Base-by-base conservation (phyloP, 2,888 invertebrate species). In the Salticus scenicus region DNA sequence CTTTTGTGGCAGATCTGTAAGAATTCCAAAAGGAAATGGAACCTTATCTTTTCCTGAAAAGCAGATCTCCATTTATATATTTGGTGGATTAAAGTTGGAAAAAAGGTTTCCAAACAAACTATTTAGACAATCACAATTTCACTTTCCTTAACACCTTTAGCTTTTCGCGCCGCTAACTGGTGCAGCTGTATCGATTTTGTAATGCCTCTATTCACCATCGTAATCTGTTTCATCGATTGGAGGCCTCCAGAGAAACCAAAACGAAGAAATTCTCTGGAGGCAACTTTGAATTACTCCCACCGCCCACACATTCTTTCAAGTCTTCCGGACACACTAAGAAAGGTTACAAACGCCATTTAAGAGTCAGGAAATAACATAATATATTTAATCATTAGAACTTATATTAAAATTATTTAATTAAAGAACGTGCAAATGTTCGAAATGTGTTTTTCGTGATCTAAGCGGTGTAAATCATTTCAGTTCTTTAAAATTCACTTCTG, bases 131-230 rank as follows among this genome's bases (percentile, higher is more conserved):
- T 57, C 57, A 24, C 57, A 4, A 57, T 57, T 57, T 1, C 57
- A 57, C 24, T 57, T 57, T 57, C 57, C 57, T 24, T 57, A 57
- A 57, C 57, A 57, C 57, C 57, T n/a, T n/a, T 57, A 57, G 57
- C 24, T 24, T 17, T 24, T 57, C 57, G 24, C 20, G 57, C 57
- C 57, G 57, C 57, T 24, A 57, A 57, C 57, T 12, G 57, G 24
- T 57, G 57, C 57, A 57, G 57, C 17, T 57, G 57, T 57, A 57
- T 57, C 57, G 57, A 57, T 57, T 57, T 57, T 57, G 24, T 12
- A 24, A 8, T 24, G 57, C 57, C 57, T n/a, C 57, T 57, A 20
- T 57, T 57, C 57, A 24, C 5, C 24, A 57, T 57, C 57, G 57
- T 57, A 20, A 57, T 57, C 57, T 57, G 17, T 57, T 57, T 57